Conservation (phyloP, 2,888 invertebrate species). For the Pterostichus niger region DNA sequence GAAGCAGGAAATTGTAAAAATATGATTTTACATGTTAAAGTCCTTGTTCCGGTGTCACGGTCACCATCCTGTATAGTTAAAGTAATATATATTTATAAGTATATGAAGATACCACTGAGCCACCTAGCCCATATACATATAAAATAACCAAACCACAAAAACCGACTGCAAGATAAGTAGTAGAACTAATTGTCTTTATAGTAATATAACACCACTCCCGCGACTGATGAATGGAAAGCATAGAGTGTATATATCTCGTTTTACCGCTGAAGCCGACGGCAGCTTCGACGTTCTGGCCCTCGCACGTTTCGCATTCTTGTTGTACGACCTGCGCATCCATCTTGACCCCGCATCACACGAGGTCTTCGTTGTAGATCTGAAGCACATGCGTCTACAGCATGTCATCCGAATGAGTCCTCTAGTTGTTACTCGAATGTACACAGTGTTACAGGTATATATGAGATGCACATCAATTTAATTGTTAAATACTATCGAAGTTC, state of each 20-base stretch:
- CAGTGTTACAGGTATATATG: background rate
- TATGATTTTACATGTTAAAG: too few relatives aligned
- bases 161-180: background rate
- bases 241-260: background rate
- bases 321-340: slow-evolving; percentile 32
- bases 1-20: too few relatives aligned
- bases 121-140: too few relatives aligned
- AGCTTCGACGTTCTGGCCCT: background rate
- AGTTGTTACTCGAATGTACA: background rate
- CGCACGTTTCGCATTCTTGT: background rate
- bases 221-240: background rate
- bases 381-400: slow-evolving; percentile 19
- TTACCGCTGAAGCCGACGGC: background rate
- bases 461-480: too few relatives aligned
- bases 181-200: background rate
- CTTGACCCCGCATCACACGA: background rate
- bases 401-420: slow-evolving; percentile 6
- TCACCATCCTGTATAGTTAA: too few relatives aligned
- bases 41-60: too few relatives aligned
- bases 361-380: background rate
- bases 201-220: slow-evolving; percentile 4
- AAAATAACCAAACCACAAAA: background rate
- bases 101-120: too few relatives aligned
- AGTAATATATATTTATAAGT: too few relatives aligned
- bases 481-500: too few relatives aligned